Base-by-base conservation (phyloP, 1,140 invertebrate genomes). In the Sitodiplosis mosellana region DNA sequence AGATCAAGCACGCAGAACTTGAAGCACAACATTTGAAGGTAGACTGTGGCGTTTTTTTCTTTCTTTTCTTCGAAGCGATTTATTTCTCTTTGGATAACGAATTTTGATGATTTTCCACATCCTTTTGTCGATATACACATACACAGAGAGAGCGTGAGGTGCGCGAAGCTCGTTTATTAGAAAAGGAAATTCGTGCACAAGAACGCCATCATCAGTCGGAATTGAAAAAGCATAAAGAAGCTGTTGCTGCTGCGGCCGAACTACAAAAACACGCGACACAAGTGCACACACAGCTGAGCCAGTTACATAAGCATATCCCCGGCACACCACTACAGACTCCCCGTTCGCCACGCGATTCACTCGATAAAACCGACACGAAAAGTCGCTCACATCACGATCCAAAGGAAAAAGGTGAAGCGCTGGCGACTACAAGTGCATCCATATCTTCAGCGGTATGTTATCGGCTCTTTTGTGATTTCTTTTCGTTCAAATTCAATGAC, bases 11-110 rank as follows among this genome's bases (percentile, higher is more conserved):
- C 53, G 59, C 61, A 53, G 61, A 64, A 49, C 59, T 64, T 55
- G 61, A 63, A 58, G 61, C 61, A 34, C 57, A 62, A 45, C 63
- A 64, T 54, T 63, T 64, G 47, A 64, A 63, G 56, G 61, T 64
- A 56, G n/a, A n/a, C n/a, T n/a, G n/a, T n/a, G n/a, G n/a, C n/a
- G n/a, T n/a, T n/a, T n/a, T n/a, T 12, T 15, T 41, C 7, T 34
- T 8, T 34, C 7, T 8, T 34, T 7, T 34, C 7, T 34, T 8
- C 33, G 14, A 14, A 34, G 14, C 7, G 14, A 34, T 34, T 7
- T 8, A 34, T n/a, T n/a, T 38, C 5, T 38, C 5, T 17, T 38
- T 12, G 15, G 36, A 38, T 14, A n/a, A 51, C 37, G 47, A 11
- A 38, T 37, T 46, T 46, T 36, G 15, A 15, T 19, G 8, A 27